phyloP scores from a whole-genome alignment of 2,797 vertebrate species.

The Holocentrus rufus region DNA sequence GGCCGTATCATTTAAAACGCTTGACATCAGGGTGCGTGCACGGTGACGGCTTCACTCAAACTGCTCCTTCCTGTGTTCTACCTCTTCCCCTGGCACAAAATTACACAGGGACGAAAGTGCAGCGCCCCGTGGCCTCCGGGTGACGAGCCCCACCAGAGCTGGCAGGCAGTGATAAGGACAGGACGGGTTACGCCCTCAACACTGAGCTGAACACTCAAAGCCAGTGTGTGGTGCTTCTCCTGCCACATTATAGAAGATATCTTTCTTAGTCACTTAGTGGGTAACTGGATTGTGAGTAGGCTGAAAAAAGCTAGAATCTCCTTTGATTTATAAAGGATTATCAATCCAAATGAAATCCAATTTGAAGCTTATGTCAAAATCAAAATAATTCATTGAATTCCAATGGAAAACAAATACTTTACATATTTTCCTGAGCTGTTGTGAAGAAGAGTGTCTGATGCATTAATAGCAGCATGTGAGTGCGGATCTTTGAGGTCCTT shows the following conservation, averaged over 20 bases:
- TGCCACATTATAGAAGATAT: neutral
- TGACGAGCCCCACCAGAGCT: constrained; percentile 17
- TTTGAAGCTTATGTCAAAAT: neutral
- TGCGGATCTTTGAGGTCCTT: too few species aligned
- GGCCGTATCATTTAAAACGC: too few species aligned
- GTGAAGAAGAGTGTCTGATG: too few species aligned
- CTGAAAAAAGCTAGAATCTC: neutral
- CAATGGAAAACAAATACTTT: neutral
- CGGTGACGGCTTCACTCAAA: constrained; percentile 18
- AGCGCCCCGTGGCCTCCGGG: constrained; percentile 18
- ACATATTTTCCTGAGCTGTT: neutral
- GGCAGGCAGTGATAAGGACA: constrained; percentile 49
- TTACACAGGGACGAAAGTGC: neutral
- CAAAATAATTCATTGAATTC: neutral
- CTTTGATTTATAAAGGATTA: constrained; percentile 4
- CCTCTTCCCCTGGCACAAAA: neutral
- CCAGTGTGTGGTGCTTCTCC: neutral
- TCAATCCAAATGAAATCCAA: neutral
- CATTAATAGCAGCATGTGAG: too few species aligned
- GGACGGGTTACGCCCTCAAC: neutral
- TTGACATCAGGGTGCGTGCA: too few species aligned
- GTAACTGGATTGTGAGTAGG: neutral
- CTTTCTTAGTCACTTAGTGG: neutral
- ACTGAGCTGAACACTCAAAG: neutral
- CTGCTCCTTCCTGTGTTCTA: constrained; percentile 2